Percentiles rank a stretch among this genome's conserved stretches.
These are phyloP conservation scores for Xenopus laevis DNA, from an alignment of 2,113 vertebrate genomes.

Conservation along the genomic window DNA sequence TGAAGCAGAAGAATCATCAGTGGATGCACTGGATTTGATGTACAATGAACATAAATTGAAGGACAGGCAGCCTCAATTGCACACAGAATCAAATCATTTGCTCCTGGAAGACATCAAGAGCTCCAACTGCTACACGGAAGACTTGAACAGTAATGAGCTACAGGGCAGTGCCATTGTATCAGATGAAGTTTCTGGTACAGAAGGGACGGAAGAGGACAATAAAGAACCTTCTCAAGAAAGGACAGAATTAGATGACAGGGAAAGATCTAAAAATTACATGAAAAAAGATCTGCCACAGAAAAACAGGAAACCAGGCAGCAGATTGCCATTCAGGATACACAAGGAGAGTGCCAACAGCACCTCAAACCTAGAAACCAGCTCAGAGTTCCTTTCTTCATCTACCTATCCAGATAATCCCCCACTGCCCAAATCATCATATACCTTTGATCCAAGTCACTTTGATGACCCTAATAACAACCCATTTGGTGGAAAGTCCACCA, in stretches of 20 bases:
- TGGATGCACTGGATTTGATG: background rate
- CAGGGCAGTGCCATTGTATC: slow-evolving; percentile 1
- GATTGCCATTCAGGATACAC: slow-evolving; percentile 64
- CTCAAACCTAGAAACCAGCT: background rate
- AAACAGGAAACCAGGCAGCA: slow-evolving; percentile 73
- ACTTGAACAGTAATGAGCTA: background rate
- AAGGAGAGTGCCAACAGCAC: slow-evolving; percentile 51
- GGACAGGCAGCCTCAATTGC: too few species aligned
- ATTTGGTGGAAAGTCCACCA: slow-evolving; percentile 53
- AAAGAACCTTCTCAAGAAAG: slow-evolving; percentile 48
- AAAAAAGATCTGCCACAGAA: slow-evolving; percentile 67
- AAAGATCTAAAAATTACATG: slow-evolving; percentile 48
- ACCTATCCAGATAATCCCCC: slow-evolving; percentile 57
- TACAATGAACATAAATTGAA: too few species aligned
- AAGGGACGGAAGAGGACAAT: background rate
- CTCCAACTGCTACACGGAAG: background rate
- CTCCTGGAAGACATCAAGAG: too few species aligned
- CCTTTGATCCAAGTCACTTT: slow-evolving; percentile 66
- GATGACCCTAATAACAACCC: slow-evolving; percentile 64
- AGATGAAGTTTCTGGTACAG: background rate
- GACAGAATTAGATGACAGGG: slow-evolving; percentile 55
- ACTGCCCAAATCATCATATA: slow-evolving; percentile 58
- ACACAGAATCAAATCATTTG: background rate
- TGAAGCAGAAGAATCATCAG: background rate
- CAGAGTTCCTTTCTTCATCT: slow-evolving; percentile 15